Evolutionary conservation across 2,797 vertebrate genomes (phyloP), one percentile per base, ranked within the genome.

Genomic region (Emys orbicularis): DNA sequence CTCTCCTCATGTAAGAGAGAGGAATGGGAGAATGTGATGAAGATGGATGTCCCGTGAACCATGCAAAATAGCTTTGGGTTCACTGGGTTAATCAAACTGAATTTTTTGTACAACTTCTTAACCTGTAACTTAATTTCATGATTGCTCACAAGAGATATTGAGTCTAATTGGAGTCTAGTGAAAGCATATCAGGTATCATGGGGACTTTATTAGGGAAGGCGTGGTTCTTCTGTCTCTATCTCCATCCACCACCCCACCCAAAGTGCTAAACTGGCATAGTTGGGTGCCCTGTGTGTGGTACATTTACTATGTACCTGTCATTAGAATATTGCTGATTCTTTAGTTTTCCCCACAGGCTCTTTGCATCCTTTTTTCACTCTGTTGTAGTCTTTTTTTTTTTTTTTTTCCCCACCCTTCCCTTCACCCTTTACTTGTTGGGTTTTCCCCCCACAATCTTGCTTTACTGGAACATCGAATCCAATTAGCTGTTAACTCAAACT

Each of bases 81-180:
- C 94, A 76, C 83, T 90, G 74, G 10, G 84, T 59, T 72, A 72
- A 34, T n/a, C 89, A 74, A 89, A 52, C n/a, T 47, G 89, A 84
- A 3, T 47, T 61, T 59, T 61, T 54, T 68, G 6, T 81, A 74
- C 77, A 92, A 44, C 2, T 13, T 23, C 84, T 86, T 93, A 3
- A 87, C 93, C 59, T 82, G 72, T 85, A 94, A 94, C 29, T 90
- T 88, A 81, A 93, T 85, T 77, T 83, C 61, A 0, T 89, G 52
- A 57, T 90, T 91, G 81, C 79, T 83, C 29, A 49, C 0, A 6
- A 83, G 57, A 72, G 13, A 54, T 34, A 34, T 10, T 0, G 0
- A 88, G 23, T 72, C 12, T 77, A 86, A 92, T 68, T 87, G 92
- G 81, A 18, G 92, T 92, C 50, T 83, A 23, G 44, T 84, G 56